Evolutionary conservation across 2,113 vertebrate genomes (phyloP).

Genomic region (Melanerpes formicivorus): DNA sequence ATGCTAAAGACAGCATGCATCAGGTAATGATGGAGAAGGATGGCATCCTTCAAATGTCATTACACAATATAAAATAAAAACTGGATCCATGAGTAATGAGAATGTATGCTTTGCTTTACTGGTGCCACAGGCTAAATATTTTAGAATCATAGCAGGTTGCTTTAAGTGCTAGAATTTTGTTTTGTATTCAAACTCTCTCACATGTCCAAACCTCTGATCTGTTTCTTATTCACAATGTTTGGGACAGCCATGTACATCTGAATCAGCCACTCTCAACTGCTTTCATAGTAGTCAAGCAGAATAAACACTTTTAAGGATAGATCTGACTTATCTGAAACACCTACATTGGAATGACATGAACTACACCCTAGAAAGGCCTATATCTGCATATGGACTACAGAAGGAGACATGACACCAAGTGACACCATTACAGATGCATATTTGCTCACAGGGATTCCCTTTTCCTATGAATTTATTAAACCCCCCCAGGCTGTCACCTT

Average conservation of each 20-base stretch:
- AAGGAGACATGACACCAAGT: background rate
- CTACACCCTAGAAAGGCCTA: background rate
- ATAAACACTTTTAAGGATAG: background rate
- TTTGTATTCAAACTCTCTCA: background rate
- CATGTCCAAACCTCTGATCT: background rate
- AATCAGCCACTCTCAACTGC: background rate
- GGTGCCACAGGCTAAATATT: background rate
- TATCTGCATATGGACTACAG: background rate
- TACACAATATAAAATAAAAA: background rate
- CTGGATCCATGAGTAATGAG: background rate
- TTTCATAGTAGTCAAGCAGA: background rate
- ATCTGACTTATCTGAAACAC: background rate
- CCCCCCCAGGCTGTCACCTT: fast-evolving
- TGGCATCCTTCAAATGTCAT: background rate
- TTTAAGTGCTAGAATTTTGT: background rate
- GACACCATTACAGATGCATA: background rate
- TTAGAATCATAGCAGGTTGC: background rate
- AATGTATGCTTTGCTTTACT: background rate
- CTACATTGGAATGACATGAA: background rate
- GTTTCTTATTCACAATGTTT: background rate
- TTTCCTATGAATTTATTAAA: background rate
- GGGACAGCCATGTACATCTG: background rate
- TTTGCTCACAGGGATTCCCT: background rate
- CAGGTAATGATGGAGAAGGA: background rate
- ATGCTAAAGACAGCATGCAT: background rate